A percentile compares a stretch with the other conserved stretches of the same genome.
Evolutionary conservation across 2,888 invertebrate species (phyloP).

Genomic region (Cylindroiulus punctatus): DNA sequence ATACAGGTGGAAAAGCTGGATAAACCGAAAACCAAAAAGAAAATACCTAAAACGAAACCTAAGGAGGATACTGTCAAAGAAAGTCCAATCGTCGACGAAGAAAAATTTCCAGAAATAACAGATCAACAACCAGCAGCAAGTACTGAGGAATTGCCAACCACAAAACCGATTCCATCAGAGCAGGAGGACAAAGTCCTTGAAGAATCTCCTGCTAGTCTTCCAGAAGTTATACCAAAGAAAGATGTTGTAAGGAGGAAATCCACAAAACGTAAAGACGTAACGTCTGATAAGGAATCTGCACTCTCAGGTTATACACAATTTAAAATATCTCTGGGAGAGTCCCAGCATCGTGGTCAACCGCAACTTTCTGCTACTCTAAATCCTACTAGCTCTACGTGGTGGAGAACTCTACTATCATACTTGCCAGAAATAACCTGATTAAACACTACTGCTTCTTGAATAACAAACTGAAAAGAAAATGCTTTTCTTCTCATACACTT

Average conservation of each 20-base stretch:
- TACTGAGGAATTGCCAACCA: background rate
- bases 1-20: background rate
- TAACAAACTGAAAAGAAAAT: background rate
- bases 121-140: background rate
- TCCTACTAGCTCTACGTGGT: background rate
- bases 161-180: background rate
- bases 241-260: background rate
- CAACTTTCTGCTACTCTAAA: conserved; percentile 29
- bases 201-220: background rate
- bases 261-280: background rate
- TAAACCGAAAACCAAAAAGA: background rate
- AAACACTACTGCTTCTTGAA: conserved; percentile 7
- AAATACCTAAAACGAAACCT: background rate
- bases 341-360: background rate
- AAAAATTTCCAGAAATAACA: background rate
- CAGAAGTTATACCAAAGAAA: background rate
- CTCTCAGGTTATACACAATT: conserved; percentile 26
- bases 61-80: background rate
- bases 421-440: conserved; percentile 26
- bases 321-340: conserved; percentile 34
- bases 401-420: conserved; percentile 13
- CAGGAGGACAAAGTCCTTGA: background rate
- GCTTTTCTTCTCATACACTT: background rate
- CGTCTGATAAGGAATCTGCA: background rate
- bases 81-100: background rate